Conservation (phyloP, 2,113 vertebrate genomes). For the Gnathonemus echidnorhynchus region DNA sequence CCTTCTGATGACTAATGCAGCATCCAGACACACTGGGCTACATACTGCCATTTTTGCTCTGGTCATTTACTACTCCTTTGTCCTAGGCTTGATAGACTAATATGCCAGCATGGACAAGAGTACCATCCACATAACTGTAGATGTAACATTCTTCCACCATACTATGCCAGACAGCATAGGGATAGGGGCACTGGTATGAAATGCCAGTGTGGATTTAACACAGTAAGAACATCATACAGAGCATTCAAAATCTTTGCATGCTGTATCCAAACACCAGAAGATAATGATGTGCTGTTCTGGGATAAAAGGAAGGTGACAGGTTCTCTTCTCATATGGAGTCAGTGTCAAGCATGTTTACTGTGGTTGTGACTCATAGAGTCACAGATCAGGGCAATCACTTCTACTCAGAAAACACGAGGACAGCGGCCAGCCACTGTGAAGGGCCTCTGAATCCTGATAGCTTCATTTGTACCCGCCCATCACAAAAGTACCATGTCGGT, state of each 20-base stretch:
- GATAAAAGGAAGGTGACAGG: not conserved
- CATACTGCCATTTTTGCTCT: not conserved
- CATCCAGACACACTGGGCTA: not conserved
- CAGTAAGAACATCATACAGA: not conserved
- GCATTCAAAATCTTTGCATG: not conserved
- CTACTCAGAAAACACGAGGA: not conserved
- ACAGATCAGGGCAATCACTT: not conserved
- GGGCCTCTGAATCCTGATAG: not conserved
- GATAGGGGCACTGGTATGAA: not conserved
- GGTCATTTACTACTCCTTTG: not conserved
- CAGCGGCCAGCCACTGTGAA: not conserved
- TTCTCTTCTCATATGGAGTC: not conserved
- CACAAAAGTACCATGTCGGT: not conserved
- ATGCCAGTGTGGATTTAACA: not conserved
- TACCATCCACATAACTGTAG: not conserved
- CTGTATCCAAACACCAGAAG: not conserved
- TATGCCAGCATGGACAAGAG: not conserved
- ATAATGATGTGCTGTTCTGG: not conserved
- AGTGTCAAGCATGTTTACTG: not conserved
- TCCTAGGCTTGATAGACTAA: not conserved
- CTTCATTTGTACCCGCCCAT: not conserved
- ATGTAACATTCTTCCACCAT: not conserved
- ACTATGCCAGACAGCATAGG: not conserved
- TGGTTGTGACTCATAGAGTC: not conserved
- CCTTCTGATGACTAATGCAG: not conserved